Percentiles rank a stretch among this genome's conserved stretches.
These are phyloP conservation scores for Physeter macrocephalus DNA, from an alignment of 2,113 vertebrate genomes.

Conservation along the genomic window DNA sequence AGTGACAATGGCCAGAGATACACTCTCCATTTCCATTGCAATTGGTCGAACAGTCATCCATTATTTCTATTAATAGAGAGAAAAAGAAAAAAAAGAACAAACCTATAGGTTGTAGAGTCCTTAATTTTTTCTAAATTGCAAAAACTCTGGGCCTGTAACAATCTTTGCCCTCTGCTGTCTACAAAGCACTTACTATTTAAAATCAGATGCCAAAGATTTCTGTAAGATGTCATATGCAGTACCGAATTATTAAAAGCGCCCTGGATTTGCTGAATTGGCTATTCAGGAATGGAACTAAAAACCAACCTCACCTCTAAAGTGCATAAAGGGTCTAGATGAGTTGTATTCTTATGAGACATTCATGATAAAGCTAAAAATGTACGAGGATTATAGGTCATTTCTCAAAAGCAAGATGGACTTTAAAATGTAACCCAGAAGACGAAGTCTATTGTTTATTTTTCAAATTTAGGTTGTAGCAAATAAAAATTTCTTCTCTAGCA, in stretches of 20 bases:
- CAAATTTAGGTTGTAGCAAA: constrained; percentile 65
- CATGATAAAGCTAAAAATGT: constrained; percentile 36
- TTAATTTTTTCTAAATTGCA: constrained; percentile 24
- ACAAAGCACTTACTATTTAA: constrained; percentile 11
- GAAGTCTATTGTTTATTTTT: constrained; percentile 65
- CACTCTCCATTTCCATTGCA: constrained; percentile 98
- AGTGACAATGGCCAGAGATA: constrained; percentile 96
- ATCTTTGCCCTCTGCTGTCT: constrained; percentile 6
- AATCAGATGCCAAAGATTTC: constrained; percentile 51
- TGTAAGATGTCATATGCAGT: constrained; percentile 41
- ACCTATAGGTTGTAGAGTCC: not conserved
- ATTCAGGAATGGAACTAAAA: constrained; percentile 46
- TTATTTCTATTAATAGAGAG: constrained; percentile 85
- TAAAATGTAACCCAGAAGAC: constrained; percentile 42
- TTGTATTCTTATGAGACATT: constrained; percentile 40
- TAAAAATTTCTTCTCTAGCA: constrained; percentile 68
- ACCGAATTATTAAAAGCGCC: constrained; percentile 50
- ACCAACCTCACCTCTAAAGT: constrained; percentile 35
- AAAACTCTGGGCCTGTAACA: not conserved
- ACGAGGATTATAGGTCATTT: constrained; percentile 41
- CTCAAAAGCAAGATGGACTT: constrained; percentile 55
- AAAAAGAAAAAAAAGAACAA: constrained; percentile 52
- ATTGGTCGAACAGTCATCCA: constrained; percentile 96
- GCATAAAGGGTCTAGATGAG: constrained; percentile 27
- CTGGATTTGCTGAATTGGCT: constrained; percentile 45